These are phyloP conservation scores for Ariolimax columbianus DNA, from an alignment of 2,888 invertebrate genomes.

Conservation along the genomic window DNA sequence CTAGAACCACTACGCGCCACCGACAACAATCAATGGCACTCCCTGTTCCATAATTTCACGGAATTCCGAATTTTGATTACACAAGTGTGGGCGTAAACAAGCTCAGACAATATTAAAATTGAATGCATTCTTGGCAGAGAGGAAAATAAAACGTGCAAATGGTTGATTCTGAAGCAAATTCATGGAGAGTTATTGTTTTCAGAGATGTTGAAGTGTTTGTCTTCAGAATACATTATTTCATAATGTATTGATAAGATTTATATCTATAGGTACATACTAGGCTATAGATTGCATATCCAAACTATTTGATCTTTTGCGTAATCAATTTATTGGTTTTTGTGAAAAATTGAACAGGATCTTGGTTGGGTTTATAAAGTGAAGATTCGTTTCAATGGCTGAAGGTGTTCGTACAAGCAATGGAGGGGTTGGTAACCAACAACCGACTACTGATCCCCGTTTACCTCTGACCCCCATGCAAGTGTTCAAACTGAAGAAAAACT, in stretches of 20 bases:
- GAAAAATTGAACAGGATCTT: conserved; percentile 3
- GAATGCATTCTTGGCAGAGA: background rate
- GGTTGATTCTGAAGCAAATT: background rate
- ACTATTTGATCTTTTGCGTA: background rate
- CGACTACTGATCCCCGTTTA: conserved; percentile 71
- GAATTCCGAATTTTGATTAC: background rate
- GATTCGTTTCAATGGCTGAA: conserved; percentile 38
- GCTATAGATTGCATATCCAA: background rate
- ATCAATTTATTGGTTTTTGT: background rate
- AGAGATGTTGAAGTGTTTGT: background rate
- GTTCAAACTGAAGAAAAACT: conserved; percentile 75
- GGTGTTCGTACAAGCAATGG: conserved; percentile 37
- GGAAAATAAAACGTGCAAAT: background rate
- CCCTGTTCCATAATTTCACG: background rate
- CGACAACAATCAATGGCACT: background rate
- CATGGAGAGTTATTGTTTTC: background rate
- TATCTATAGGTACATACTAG: background rate
- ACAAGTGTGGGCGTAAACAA: background rate
- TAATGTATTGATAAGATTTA: background rate
- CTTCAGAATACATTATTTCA: background rate
- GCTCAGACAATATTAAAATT: too few relatives aligned
- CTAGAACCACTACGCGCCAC: background rate
- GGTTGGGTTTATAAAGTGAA: background rate
- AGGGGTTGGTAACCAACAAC: conserved; percentile 66
- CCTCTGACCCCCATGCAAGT: conserved; percentile 74